Base-by-base conservation (phyloP, 2,888 invertebrate genomes). In the Dilophus febrilis region DNA sequence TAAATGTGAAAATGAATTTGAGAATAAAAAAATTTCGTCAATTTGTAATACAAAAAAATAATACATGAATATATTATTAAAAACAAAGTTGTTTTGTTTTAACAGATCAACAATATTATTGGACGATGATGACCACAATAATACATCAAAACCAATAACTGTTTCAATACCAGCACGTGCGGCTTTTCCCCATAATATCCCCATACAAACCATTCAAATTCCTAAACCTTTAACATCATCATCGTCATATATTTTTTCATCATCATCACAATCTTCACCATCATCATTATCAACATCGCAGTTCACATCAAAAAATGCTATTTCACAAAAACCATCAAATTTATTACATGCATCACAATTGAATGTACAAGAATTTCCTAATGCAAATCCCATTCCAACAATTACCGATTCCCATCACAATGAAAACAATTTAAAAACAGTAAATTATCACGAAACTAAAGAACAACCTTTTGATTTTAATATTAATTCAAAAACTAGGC, bases 291-390 rank as follows among this genome's bases (percentile, higher is more conserved):
- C 38, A 32, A 14, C 39, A 37, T 37, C 27, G 11, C 40, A 39
- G 26, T 18, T 40, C 36, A 35, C 35, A 41, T 18, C 43, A 38
- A 36, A 29, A 26, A 35, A 6, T 6, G 22, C 22, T 22, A 6
- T 8, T 8, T 44, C 62, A 66, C 51, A 40, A 49, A 43, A 61
- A 64, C 46, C 58, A 64, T 51, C 65, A 61, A 49, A 61, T 64
- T 33, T 67, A 67, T 49, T 22, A 66, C 65, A 7, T 53, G 66
- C 51, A 67, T 65, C 28, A 57, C 65, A 44, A 52, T 64, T 49
- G 57, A 64, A n/a, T 53, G 63, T 38, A 64, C 66, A 13, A 54
- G 57, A 18, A 11, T 30, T 14, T 12, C 30, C 26, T 13, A 28
- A 27, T 14, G 22, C 4, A 22, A 2, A 36, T 26, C 26, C 10